Conservation (phyloP, 2,888 invertebrate genomes). For the Dasypolia templi region DNA sequence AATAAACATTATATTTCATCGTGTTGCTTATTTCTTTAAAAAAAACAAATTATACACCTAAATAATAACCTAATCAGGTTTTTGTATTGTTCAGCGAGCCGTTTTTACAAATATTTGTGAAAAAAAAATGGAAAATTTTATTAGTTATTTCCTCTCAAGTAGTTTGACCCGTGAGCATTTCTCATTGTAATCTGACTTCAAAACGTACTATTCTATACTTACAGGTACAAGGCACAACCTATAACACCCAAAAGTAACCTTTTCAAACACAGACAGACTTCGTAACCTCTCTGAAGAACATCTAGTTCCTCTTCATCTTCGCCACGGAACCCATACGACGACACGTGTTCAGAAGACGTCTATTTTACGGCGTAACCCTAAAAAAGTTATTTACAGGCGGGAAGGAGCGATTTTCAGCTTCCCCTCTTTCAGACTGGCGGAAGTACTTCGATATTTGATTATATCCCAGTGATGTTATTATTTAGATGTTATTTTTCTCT, state of each 20-base stretch:
- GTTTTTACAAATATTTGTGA: too few relatives aligned
- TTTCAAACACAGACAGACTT: background rate
- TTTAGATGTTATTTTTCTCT: slow-evolving; percentile 62
- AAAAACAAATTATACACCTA: too few relatives aligned
- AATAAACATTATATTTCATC: too few relatives aligned
- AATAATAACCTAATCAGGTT: too few relatives aligned
- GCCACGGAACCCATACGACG: slow-evolving; percentile 66
- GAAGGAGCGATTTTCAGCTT: slow-evolving; percentile 79
- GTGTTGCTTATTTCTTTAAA: too few relatives aligned
- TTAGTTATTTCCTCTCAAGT: background rate
- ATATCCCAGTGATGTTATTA: slow-evolving; percentile 62
- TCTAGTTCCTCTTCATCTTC: slow-evolving; percentile 43
- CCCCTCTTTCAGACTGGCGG: slow-evolving; percentile 67
- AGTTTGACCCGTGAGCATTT: background rate
- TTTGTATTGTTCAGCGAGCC: too few relatives aligned
- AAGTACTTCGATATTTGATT: slow-evolving; percentile 72
- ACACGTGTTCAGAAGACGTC: slow-evolving; percentile 77
- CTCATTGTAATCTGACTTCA: background rate
- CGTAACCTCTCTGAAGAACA: background rate
- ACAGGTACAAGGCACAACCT: background rate
- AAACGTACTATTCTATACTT: background rate
- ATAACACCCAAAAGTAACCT: background rate
- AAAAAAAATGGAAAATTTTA: too few relatives aligned
- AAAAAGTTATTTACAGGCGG: slow-evolving; percentile 81
- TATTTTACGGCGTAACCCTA: slow-evolving; percentile 78